Evolutionary conservation across 2,797 vertebrate species (phyloP), one percentile per base, ranked within the genome.

Genomic region (Hirundo rustica): DNA sequence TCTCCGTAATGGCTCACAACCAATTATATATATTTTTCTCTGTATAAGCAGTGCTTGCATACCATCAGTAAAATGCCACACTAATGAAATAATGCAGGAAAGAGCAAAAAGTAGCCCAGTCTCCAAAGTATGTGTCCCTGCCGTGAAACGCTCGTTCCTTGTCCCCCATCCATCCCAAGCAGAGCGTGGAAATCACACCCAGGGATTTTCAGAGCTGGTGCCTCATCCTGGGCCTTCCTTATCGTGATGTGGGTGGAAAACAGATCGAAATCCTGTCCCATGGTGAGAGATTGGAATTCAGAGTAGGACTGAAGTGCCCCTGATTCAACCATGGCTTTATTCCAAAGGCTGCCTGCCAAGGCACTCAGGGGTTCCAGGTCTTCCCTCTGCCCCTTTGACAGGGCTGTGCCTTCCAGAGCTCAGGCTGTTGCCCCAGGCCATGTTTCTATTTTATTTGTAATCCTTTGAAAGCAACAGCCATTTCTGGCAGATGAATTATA

Each of bases 401-500:
- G 34, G 5, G 40, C 54, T 74, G 91, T 84, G 77, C 65, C 88
- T 94, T 93, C 53, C 89, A 85, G 83, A 90, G 71, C 92, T 92
- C 79, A 12, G 89, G 67, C 68, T 86, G 84, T 55, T 93, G 92
- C 94, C 85, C 74, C 6, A 1, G 83, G 92, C 89, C 82, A 7
- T 95, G 88, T 90, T 97, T 93, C 92, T 94, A 27, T 95, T 95
- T 96, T 93, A 82, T 97, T 95, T 95, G 92, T 71, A 96, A 94
- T 92, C 84, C 84, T 96, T 80, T 96, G 95, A 89, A 95, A 91
- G 94, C 95, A 91, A 73, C 50, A 96, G 95, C 92, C 95, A 87
- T 68, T 96, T 92, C 94, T 96, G 93, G 94, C 95, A 93, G 89
- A 94, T 92, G 93, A 96, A 96, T 97, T 94, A 93, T 82, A 92